Base-by-base conservation (phyloP, 2,888 invertebrate genomes). In the Conistra vaccinii region DNA sequence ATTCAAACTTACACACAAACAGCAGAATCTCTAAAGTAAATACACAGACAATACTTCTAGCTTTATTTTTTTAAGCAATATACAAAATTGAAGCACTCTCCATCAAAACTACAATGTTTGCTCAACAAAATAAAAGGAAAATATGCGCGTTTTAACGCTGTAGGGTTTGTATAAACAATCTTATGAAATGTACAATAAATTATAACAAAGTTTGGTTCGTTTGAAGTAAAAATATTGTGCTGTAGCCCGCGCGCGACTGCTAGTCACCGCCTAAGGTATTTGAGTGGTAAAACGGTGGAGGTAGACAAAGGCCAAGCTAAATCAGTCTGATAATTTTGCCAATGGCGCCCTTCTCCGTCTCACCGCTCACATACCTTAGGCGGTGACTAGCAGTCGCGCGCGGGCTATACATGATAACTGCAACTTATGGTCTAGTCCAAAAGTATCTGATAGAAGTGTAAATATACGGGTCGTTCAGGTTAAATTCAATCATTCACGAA, bases 31-130 rank as follows among this genome's bases (percentile, higher is more conserved):
- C 32, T 32, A 66, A 51, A 62, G 23, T 51, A 67, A 57, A 65
- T 29, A 68, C 29, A 63, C 7, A 57, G n/a, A 66, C 29, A 63
- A 68, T 32, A 32, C 14, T n/a, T 26, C n/a, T 10, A 20, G 42
- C n/a, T 73, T 66, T 65, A 55, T 66, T 72, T 61, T 71, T 71
- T 63, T 32, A 65, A 60, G 23, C 55, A 72, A 73, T 72, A 73
- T 23, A 51, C 29, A 73, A n/a, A 62, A 58, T 67, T 79, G 53
- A 58, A 80, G 80, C 51, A 26, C 67, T 74, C 45, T 79, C 29
- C 63, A 68, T 79, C 45, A 65, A 80, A 73, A 69, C 51, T 74
- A 45, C 20, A 53, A 73, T 32, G 6, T 62, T 57, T 66, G 23
- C 29, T 45, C 20, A n/a, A 23, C 6, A 53, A 68, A 72, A 78